Evolutionary conservation across 2,797 vertebrate genomes (phyloP), one percentile per base, ranked within the genome.

Genomic region (Oreochromis grahami): DNA sequence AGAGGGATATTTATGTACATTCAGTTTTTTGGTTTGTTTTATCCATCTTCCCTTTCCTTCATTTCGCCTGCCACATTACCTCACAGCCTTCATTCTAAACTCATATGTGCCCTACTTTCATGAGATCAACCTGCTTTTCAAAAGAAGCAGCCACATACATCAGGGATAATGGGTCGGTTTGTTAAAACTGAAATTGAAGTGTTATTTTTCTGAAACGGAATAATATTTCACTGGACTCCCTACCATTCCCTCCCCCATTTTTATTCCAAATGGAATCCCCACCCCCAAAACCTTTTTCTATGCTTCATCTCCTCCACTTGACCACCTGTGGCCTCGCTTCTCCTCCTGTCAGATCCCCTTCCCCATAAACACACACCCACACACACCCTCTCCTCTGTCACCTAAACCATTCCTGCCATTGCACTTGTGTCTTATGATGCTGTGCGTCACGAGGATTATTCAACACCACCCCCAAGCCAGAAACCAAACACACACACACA

Each of bases 301-400:
- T 1, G 32, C 55, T 76, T 84, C 82, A 79, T 84, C 83, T 85
- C 7, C 29, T 58, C 83, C 86, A 81, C 74, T 85, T 82, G 87
- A 91, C 90, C 93, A 94, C 93, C 93, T 94, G 93, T 93, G 93
- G 88, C 83, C 87, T 41, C 8, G 68, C 87, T 92, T 92, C 82
- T 74, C 87, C 77, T 87, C 77, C 85, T 92, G 84, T 94, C 88
- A 88, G 65, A 78, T 17, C 81, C 81, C 52, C 76, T 38, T 29
- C 36, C 17, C 43, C 51, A 53, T 78, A 50, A 56, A 56, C 78
- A 52, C 83, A 50, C 50, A 51, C 19, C 50, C 50, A 51, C 50
- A 11, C 84, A 34, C 84, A 50, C 41, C 4, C 60, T 13, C 51
- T 70, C 43, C 72, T 11, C 80, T 50, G 82, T 90, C 91, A 86